These are phyloP conservation scores for Chloroclysta siterata DNA, from an alignment of 2,888 invertebrate species.

Conservation along the genomic window DNA sequence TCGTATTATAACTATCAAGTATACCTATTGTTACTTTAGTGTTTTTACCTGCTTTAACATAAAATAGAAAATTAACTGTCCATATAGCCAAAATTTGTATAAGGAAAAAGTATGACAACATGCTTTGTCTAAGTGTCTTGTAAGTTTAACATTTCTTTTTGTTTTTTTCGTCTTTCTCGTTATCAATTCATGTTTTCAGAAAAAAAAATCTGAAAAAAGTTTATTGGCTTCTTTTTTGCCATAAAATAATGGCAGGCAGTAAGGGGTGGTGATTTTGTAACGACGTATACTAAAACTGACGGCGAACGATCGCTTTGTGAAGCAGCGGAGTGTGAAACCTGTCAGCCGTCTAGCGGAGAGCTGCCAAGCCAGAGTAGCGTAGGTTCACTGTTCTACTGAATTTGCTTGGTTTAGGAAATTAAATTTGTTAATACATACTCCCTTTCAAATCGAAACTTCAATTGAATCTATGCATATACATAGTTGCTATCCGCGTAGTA, in stretches of 20 bases:
- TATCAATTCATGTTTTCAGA: neutral
- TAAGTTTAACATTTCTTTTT: neutral
- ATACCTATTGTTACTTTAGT: constrained; percentile 8
- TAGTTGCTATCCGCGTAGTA: too few species aligned
- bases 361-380: neutral
- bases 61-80: neutral
- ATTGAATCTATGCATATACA: too few species aligned
- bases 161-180: neutral
- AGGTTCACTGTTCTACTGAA: neutral
- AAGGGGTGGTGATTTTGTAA: constrained; percentile 41
- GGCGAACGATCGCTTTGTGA: constrained; percentile 57
- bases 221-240: neutral
- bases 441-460: too few species aligned
- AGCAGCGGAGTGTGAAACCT: constrained; percentile 55
- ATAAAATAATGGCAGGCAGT: neutral
- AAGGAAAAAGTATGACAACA: too few species aligned
- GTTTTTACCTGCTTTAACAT: neutral
- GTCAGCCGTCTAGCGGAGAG: constrained; percentile 15
- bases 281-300: constrained; percentile 43
- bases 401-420: neutral
- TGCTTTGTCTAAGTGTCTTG: too few species aligned
- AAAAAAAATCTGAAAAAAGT: neutral
- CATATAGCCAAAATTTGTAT: too few species aligned
- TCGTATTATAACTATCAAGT: constrained; percentile 52
- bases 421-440: too few species aligned